These are phyloP conservation scores for Anoplius nigerrimus DNA, from an alignment of 2,888 invertebrate species.

Conservation along the genomic window DNA sequence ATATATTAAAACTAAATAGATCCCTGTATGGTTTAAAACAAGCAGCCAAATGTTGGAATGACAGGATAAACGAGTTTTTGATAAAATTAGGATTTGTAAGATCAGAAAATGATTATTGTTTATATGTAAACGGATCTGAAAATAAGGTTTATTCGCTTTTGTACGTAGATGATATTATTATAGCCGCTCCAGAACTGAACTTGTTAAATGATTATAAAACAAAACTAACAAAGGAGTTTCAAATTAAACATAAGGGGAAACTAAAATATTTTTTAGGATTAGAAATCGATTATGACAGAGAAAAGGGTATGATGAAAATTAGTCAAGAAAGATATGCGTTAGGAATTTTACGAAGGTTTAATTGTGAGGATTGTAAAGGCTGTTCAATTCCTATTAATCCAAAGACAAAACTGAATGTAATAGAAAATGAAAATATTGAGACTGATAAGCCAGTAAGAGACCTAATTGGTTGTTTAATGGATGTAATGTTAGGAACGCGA, in stretches of 20 bases:
- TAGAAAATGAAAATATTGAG: background rate
- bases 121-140: background rate
- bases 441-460: constrained; percentile 9
- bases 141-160: background rate
- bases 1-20: constrained; percentile 28
- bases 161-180: constrained; percentile 11
- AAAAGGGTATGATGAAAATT: constrained; percentile 11
- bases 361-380: constrained; percentile 9
- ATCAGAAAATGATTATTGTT: constrained; percentile 6
- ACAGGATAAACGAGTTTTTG: constrained; percentile 3
- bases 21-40: constrained; percentile 33
- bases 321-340: constrained; percentile 2
- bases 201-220: background rate
- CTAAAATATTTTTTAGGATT: constrained; percentile 20
- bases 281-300: constrained; percentile 9
- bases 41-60: constrained; percentile 15
- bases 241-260: constrained; percentile 17
- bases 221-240: background rate
- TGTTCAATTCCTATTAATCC: constrained; percentile 15
- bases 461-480: constrained; percentile 24
- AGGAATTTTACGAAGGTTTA: constrained; percentile 7
- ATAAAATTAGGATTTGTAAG: background rate
- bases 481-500: constrained; percentile 12
- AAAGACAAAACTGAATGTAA: background rate
- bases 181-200: constrained; percentile 4